A percentile compares a stretch with the other conserved stretches of the same genome.
phyloP scores from a whole-genome alignment of 2,797 vertebrate genomes.

The Pipistrellus pipistrellus region DNA sequence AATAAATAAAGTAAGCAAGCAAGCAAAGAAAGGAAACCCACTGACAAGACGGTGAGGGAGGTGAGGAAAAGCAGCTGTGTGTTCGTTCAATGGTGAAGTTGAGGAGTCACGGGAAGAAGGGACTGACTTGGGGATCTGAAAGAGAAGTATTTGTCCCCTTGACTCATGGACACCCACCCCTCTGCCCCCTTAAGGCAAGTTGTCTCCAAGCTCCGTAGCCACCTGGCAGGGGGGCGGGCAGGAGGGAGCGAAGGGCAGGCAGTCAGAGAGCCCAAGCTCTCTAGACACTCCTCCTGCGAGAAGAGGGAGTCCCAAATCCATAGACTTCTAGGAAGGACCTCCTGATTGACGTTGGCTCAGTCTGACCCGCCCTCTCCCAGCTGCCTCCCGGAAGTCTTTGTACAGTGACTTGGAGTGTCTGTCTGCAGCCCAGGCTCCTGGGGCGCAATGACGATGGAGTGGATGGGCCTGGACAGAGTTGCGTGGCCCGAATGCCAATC shows the following conservation, averaged over 20 bases:
- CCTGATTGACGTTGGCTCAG: neutral
- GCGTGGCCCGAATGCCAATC: fast-evolving
- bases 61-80: neutral
- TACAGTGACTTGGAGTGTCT: neutral
- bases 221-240: neutral
- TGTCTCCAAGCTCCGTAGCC: neutral
- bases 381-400: neutral
- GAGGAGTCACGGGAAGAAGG: neutral
- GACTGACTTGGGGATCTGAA: neutral
- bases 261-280: neutral
- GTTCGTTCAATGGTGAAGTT: neutral
- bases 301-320: neutral
- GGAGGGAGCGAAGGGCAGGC: neutral
- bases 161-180: neutral
- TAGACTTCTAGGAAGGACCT: neutral
- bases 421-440: neutral
- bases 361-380: neutral
- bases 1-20: neutral
- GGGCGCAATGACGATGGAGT: neutral
- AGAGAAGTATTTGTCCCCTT: neutral
- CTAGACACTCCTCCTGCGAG: neutral
- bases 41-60: neutral
- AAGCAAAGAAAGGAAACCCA: neutral
- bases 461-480: neutral
- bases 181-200: neutral